Evolutionary conservation across 2,113 vertebrate genomes (phyloP), one percentile per base, ranked within the genome.

Genomic region (Elephantulus edwardii): DNA sequence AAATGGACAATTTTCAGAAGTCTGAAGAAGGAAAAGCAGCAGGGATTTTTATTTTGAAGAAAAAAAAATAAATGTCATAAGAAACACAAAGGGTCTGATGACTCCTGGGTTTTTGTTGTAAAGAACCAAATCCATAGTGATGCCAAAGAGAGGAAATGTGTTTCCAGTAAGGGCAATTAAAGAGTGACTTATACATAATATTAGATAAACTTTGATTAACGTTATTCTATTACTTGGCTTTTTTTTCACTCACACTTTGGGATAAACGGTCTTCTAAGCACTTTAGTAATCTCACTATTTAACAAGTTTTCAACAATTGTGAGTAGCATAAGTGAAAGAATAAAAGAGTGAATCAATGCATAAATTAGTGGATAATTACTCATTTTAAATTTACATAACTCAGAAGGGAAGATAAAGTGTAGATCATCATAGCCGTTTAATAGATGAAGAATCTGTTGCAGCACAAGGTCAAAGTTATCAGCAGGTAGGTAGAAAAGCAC

Each of bases 321-420:
- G 24, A 42, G 56, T 2, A 40, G 2, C 35, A 75, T 33, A 8
- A 52, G 86, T 44, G 20, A 82, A 71, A 50, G 11, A 84, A 28
- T 38, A 5, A 74, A 4, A 54, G 9, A 64, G 5, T 40, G 40
- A 86, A 13, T 91, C 17, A 86, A 60, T 70, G 13, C 38, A 46
- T 26, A 88, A 81, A n/a, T n/a, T n/a, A n/a, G n/a, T n/a, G n/a
- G n/a, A n/a, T n/a, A n/a, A n/a, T n/a, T 46, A 38, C 8, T 77
- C 72, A 50, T 89, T 91, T 81, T 26, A 88, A 58, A 38, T 88
- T 80, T 86, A 88, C 14, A 44, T 62, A 2, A 86, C 28, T 2
- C 48, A 24, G 24, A 2, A 64, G 6, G 4, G 28, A 85, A 92
- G 24, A 9, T 82, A 83, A 83, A 48, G 6, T 44, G 75, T 14